A percentile compares a stretch with the other conserved stretches of the same genome.
Conservation (phyloP, 2,888 invertebrate species). For the Cheilosia variabilis region DNA sequence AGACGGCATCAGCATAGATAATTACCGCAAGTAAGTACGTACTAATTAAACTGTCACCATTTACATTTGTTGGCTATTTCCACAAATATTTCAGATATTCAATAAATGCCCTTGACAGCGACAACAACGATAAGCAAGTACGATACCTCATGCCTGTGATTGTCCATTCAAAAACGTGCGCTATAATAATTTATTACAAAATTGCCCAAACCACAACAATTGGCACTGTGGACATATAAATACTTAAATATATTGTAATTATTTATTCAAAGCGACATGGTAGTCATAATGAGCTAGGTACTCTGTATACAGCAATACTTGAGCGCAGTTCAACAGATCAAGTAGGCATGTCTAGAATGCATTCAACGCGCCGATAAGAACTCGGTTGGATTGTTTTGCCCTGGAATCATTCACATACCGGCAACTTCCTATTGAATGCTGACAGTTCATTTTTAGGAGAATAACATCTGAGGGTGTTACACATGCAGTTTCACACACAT, state of each 20-base stretch:
- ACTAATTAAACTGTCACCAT: constrained; percentile 10
- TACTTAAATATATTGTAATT: constrained; percentile 6
- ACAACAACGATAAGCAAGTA: neutral
- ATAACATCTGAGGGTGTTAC: neutral
- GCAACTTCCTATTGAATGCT: constrained; percentile 6
- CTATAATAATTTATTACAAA: constrained; percentile 4
- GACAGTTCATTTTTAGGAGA: neutral
- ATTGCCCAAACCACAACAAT: neutral
- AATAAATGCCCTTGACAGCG: constrained; percentile 17
- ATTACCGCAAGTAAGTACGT: neutral
- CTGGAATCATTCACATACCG: neutral
- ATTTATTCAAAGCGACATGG: neutral
- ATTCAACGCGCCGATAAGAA: neutral
- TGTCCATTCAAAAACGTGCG: neutral
- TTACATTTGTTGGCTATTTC: neutral
- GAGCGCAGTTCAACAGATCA: constrained; percentile 18
- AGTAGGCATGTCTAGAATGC: neutral
- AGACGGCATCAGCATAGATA: neutral
- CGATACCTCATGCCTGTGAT: neutral
- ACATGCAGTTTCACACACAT: neutral
- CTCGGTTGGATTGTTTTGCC: neutral
- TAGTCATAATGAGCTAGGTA: neutral
- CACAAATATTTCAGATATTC: constrained; percentile 2
- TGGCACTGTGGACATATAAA: neutral
- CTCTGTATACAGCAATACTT: neutral